Base-by-base conservation (phyloP, 2,888 invertebrate species). In the Euplagia quadripunctaria region DNA sequence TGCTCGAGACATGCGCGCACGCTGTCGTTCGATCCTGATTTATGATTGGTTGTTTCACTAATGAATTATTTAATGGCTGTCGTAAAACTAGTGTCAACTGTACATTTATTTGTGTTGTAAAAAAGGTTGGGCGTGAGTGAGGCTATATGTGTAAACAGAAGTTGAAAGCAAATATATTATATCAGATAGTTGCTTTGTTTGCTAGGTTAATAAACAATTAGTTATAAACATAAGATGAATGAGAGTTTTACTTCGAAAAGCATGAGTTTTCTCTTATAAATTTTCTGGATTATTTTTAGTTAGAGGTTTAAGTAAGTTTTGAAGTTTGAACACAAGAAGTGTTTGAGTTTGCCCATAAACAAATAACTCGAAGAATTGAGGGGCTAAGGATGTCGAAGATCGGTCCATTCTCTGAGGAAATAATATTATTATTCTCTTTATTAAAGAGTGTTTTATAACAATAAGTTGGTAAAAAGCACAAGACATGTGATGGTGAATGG, bases 51-150 rank as follows among this genome's bases (percentile, higher is more conserved):
- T 78, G 81, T 82, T 82, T 77, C 46, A 76, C 84, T 88, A 89
- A 90, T 90, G 87, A 89, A 88, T 87, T 85, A 86, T 87, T 88
- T 89, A 89, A 90, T 87, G 82, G 83, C 70, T n/a, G 61, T 85
- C 79, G 83, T 88, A 82, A 86, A 87, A 82, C 83, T 84, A 83
- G 79, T 81, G 85, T 79, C 81, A 81, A 77, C 68, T 72, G 43
- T 66, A 67, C 46, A 66, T 70, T 70, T 61, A 67, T 52, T 61
- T 66, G 51, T 72, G 66, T 67, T 70, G 51, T 64, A 76, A 70
- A 70, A 70, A 72, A 72, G 31, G 58, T 73, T 63, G 41, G 72
- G 42, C 68, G 63, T 67, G 43, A 51, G 61, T 61, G 43, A 52
- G 49, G 64, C 41, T 55, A 41, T 41, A 16, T 51, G 41, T 65